Percentiles rank a stretch among this genome's conserved stretches.
Conservation (phyloP, 1,140 invertebrate species). For the Elysia chlorotica region DNA sequence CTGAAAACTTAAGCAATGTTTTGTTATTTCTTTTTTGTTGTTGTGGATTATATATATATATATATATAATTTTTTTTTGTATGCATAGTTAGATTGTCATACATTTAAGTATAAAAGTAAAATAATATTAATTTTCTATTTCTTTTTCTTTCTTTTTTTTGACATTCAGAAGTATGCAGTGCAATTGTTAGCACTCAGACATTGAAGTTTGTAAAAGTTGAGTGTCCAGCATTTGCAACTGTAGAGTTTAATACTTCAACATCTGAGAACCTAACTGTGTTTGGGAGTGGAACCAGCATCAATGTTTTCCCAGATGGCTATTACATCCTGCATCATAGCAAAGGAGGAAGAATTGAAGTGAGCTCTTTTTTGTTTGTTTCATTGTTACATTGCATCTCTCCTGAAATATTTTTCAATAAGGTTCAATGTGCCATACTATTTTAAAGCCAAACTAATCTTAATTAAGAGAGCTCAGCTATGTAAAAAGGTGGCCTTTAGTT, state of each 20-base stretch:
- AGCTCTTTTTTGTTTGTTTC: background rate
- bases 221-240: slow-evolving; percentile 61
- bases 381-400: background rate
- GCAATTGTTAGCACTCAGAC: slow-evolving; percentile 29
- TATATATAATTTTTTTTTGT: too few species aligned
- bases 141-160: too few species aligned
- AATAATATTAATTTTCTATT: too few species aligned
- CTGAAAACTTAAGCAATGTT: too few species aligned
- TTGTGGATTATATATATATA: too few species aligned
- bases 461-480: background rate
- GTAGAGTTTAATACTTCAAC: slow-evolving; percentile 58
- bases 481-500: too few species aligned
- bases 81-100: too few species aligned
- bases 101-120: too few species aligned
- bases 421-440: too few species aligned
- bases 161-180: too few species aligned
- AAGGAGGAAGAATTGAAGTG: slow-evolving; percentile 53
- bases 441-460: background rate
- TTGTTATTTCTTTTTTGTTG: too few species aligned
- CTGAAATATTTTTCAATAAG: background rate
- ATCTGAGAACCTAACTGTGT: slow-evolving; percentile 55
- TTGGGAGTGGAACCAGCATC: slow-evolving; percentile 56
- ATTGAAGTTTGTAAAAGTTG: slow-evolving; percentile 57
- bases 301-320: slow-evolving; percentile 57
- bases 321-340: slow-evolving; percentile 54